Base-by-base conservation (phyloP, 2,113 vertebrate genomes). In the Psephotus haematonotus region DNA sequence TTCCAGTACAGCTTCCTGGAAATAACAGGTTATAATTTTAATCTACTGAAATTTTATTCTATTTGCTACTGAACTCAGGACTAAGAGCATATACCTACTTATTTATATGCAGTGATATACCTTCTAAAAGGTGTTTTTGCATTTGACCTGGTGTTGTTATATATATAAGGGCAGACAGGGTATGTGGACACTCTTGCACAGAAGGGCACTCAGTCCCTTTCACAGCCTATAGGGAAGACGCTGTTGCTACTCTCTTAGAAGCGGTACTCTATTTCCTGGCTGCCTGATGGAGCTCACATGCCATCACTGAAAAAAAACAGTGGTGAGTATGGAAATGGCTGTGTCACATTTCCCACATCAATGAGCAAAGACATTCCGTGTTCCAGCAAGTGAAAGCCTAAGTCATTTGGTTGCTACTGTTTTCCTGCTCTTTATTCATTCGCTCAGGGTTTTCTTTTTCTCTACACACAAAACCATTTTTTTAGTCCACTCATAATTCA, bases 211-310 rank as follows among this genome's bases (percentile, higher is more conserved):
- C 68, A 37, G 44, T 22, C n/a, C 27, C 19, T 52, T 19, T 59
- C 67, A 43, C 47, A 68, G 47, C 64, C 44, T 28, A 11, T 19
- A 35, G 39, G 27, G 53, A 49, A 79, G 44, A 3, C 4, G 3
- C 17, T n/a, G 20, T 0, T 53, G 35, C 53, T 75, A 13, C 55
- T 62, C 13, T 16, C 47, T n/a, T 5, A 1, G 3, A 53, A 37
- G 35, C 1, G 1, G 12, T 47, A 7, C 37, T 44, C 44, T 17
- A 0, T 10, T 19, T 3, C 14, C 0, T 3, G 28, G 31, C 62
- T 89, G 76, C 67, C 47, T 43, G n/a, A 13, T 15, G 53, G 25
- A 92, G 15, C 20, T 87, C 55, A 63, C 44, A 2, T 10, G 35
- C 44, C 37, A 6, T 12, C 47, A 25, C 71, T 33, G 68, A 52